Evolutionary conservation across 1,140 invertebrate species (phyloP), one percentile per base, ranked within the genome.

Genomic region (Apocrypta bakeri): DNA sequence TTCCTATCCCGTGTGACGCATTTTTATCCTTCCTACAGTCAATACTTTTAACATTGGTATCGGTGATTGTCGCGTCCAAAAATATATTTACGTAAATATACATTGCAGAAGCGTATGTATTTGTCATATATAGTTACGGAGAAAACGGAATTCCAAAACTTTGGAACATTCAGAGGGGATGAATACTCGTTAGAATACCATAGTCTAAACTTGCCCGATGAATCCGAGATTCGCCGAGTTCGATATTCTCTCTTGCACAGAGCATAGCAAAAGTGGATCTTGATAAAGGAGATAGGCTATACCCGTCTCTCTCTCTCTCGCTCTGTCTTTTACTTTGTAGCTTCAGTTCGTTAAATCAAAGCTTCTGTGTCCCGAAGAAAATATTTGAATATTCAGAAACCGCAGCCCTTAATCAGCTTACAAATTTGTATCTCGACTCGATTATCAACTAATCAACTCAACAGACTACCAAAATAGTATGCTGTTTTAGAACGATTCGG

Each of bases 71-170:
- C 33, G 33, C 33, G 33, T 37, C 33, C n/a, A n/a, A n/a, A n/a
- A n/a, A n/a, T n/a, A n/a, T n/a, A n/a, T n/a, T n/a, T n/a, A n/a
- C n/a, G n/a, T n/a, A n/a, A n/a, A n/a, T n/a, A n/a, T n/a, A 9
- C 33, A 72, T 42, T 73, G 40, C 73, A 42, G 56, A 42, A 31
- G 42, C 33, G 66, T 75, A 25, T 66, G 40, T 56, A 81, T 81
- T 81, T 75, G 40, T 37, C 25, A 24, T 48, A 7, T 31, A 66
- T 75, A 56, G 21, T 14, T 56, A 6, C 8, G 48, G 61, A 63
- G 37, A 25, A 75, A 81, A 82, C 64, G 73, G 64, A 75, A 82
- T 82, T 12, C 48, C 40, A 61, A 75, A 82, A 76, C 63, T 82
- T 82, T 25, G 24, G 73, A 76, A 71, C 73, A 82, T 76, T 71